phyloP scores from a whole-genome alignment of 2,113 vertebrate species.

The Brachypteracias leptosomus region DNA sequence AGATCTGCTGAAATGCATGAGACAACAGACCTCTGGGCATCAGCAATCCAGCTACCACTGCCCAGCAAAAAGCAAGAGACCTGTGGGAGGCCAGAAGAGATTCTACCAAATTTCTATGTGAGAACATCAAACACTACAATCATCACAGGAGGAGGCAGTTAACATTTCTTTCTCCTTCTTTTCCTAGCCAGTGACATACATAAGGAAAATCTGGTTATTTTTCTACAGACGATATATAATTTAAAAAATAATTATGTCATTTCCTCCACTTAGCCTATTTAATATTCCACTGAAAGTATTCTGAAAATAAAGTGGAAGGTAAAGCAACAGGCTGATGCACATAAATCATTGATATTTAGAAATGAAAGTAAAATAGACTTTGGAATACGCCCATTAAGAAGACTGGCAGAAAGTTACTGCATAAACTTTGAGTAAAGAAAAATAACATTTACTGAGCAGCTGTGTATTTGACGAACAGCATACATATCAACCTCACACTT shows the following conservation, averaged over 20 bases:
- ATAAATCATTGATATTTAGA: neutral
- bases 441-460: neutral
- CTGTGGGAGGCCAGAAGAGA: neutral
- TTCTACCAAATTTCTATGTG: neutral
- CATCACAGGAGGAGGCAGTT: neutral
- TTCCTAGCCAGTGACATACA: neutral
- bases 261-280: neutral
- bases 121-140: neutral
- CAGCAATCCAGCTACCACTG: accelerated
- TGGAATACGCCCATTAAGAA: neutral
- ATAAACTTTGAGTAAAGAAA: neutral
- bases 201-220: neutral
- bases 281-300: neutral
- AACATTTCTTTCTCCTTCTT: neutral
- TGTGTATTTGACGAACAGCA: neutral
- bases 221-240: neutral
- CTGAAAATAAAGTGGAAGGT: neutral
- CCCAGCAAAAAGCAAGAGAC: neutral
- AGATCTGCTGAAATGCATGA: neutral
- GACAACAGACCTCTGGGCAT: neutral
- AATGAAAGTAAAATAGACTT: neutral
- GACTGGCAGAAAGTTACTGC: neutral
- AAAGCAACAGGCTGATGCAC: neutral
- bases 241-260: neutral
- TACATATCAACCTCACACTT: neutral